Evolutionary conservation across 1,140 invertebrate species (phyloP), one percentile per base, ranked within the genome.

Genomic region (Diorhabda elongata): DNA sequence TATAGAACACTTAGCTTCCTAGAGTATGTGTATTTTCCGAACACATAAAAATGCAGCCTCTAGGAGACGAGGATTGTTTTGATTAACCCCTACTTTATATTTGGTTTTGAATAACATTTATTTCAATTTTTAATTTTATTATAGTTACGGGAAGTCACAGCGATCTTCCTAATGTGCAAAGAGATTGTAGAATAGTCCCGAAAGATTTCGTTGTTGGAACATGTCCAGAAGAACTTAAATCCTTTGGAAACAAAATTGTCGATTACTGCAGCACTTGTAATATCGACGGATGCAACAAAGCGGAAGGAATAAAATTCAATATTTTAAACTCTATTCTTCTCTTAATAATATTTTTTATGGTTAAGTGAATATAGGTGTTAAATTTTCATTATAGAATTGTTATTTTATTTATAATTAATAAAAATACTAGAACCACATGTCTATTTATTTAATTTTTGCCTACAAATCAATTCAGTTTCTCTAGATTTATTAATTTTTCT

Each of bases 161-260:
- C 56, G 74, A 69, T 44, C 64, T 66, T 57, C 68, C 72, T 57
- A 58, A 65, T 62, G 70, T 75, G 0, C 60, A 61, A 4, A 62
- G 77, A 9, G 72, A 85, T 4, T 89, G 87, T 74, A 84, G 85
- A 2, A 83, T 82, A 71, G 85, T 86, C 57, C 81, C 82, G 26
- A 85, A 86, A 42, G 84, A 86, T 66, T 84, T 84, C 61, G 78
- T 69, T 3, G 78, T 81, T 3, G 85, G 81, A 9, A 75, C 78
- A 3, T 88, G 87, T 71, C 74, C 74, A n/a, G 81, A 84, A 2
- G 77, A 82, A 42, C 80, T 83, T 5, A 79, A 80, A 44, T 44
- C 60, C 5, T 75, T 79, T 8, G 80, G 81, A 52, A 81, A 82
- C 63, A 83, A 81, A 70, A 81, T 83, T 3, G 77, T 85, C n/a